phyloP scores from a whole-genome alignment of 64 coral and sea anemone genomes.

The Stylophora pistillata region DNA sequence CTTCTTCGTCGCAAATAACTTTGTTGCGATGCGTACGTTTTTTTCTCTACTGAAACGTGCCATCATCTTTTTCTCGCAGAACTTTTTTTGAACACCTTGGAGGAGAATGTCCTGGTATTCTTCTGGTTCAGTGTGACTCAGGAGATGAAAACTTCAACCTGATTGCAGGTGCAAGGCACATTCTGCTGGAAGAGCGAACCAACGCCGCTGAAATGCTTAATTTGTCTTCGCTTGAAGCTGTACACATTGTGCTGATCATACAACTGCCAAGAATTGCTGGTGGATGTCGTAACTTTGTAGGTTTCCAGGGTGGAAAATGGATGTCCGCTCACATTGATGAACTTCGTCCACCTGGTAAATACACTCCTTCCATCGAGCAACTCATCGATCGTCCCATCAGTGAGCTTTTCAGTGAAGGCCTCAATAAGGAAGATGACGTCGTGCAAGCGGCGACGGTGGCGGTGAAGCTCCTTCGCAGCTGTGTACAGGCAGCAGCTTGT shows the following conservation, averaged over 20 bases:
- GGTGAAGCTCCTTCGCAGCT: constrained; percentile 44
- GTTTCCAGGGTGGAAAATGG: constrained; percentile 85
- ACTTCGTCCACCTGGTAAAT: constrained; percentile 63
- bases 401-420: constrained; percentile 47
- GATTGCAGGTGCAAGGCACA: constrained; percentile 68
- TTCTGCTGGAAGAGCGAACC: constrained; percentile 68
- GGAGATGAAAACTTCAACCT: constrained; percentile 85
- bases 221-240: neutral
- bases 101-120: constrained; percentile 57
- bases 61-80: constrained; percentile 3
- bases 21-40: too few relatives aligned
- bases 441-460: neutral
- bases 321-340: constrained; percentile 71
- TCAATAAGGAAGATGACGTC: neutral
- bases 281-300: constrained; percentile 75
- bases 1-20: too few relatives aligned
- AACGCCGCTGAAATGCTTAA: constrained; percentile 62
- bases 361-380: constrained; percentile 69
- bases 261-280: constrained; percentile 75
- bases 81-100: constrained; percentile 47
- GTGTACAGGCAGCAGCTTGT: constrained; percentile 71
- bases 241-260: constrained; percentile 65
- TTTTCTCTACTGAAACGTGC: neutral
- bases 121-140: constrained; percentile 83
- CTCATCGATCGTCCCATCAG: constrained; percentile 74